Evolutionary conservation across 1,140 invertebrate species (phyloP), one percentile per base, ranked within the genome.

Genomic region (Caerostris extrusa): DNA sequence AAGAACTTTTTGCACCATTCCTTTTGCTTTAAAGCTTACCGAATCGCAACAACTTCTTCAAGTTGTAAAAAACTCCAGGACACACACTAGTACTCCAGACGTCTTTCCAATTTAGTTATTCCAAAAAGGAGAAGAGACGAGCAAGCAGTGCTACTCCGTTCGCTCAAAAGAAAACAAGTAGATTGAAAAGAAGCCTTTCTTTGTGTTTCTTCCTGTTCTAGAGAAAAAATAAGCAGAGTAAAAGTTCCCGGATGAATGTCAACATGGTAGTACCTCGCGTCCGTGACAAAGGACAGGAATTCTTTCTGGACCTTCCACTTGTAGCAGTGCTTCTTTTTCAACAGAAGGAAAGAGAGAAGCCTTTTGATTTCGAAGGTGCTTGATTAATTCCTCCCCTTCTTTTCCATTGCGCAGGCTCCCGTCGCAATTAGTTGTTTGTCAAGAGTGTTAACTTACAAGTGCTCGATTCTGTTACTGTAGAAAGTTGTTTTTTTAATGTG

Each of bases 131-230:
- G n/a, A n/a, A n/a, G n/a, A n/a, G n/a, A n/a, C n/a, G n/a, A n/a
- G n/a, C n/a, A n/a, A n/a, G n/a, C n/a, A n/a, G n/a, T n/a, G n/a
- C n/a, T n/a, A 34, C 12, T 50, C 34, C 12, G 12, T 17, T 64
- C 17, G 34, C 34, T 77, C 71, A 50, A 77, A 77, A 77, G 71
- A 77, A 77, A 77, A 77, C 71, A 77, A 77, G 71, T 50, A 77
- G 71, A 77, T 77, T 77, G 71, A 77, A 77, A 77, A 77, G 34
- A 53, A 34, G 19, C 53, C 34, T 34, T 50, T 77, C 71, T 77
- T 77, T 77, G 34, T 50, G 10, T 53, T 19, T 77, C 19, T 77
- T 77, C 34, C 71, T 77, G 34, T 34, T 50, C 71, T 10, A 77
- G 71, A 77, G 50, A 77, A 77, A 77, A 19, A 77, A 34, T 53